Conservation (phyloP, 2,113 vertebrate genomes). For the Chiloscyllium plagiosum region DNA sequence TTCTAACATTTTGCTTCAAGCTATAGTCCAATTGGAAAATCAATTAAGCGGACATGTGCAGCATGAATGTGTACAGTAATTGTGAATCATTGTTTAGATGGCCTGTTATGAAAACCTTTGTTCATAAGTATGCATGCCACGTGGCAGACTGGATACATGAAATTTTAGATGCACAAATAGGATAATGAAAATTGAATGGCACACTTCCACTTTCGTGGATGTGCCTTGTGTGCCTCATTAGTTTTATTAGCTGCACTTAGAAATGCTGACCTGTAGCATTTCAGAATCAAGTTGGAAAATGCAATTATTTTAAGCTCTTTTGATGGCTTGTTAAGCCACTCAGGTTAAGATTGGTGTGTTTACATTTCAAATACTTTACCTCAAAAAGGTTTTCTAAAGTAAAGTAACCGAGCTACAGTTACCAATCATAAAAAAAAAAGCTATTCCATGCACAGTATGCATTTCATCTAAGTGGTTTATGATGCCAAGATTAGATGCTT, state of each 20-base stretch:
- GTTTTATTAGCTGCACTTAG: constrained; percentile 32
- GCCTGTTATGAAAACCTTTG: not conserved
- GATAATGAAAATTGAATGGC: constrained; percentile 34
- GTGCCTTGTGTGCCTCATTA: constrained; percentile 6
- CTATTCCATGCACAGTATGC: not conserved
- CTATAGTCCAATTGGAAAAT: not conserved
- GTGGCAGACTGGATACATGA: constrained; percentile 13
- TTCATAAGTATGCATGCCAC: constrained; percentile 30
- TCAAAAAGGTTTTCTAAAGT: not conserved
- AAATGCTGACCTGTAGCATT: constrained; percentile 35
- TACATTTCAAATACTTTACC: not conserved
- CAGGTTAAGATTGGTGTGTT: not conserved
- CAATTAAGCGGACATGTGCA: not conserved
- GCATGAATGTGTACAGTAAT: constrained; percentile 12
- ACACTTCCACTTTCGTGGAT: constrained; percentile 21
- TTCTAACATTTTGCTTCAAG: not conserved
- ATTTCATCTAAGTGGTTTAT: not conserved
- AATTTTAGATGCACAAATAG: constrained; percentile 31
- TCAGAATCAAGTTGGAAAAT: constrained; percentile 7
- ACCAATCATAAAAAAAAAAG: not conserved
- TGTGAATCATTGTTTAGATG: constrained; percentile 6
- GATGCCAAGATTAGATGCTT: constrained; percentile 17
- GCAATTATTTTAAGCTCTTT: constrained; percentile 36
- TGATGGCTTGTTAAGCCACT: not conserved
- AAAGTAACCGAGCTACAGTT: not conserved